Evolutionary conservation across 2,888 invertebrate genomes (phyloP).

Genomic region (Harpalus rubripes): DNA sequence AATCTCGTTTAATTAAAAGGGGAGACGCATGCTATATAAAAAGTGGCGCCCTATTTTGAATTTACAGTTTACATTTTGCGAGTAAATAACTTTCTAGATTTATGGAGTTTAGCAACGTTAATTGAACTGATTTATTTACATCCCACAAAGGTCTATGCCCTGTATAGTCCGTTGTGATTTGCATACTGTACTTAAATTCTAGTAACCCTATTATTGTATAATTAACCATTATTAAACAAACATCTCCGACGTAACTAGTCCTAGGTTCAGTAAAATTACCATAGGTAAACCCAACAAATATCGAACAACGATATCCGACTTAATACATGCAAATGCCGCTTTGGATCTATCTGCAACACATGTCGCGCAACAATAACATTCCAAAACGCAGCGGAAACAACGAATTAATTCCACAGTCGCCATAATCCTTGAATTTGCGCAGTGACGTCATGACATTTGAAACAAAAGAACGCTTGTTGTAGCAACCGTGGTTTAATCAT

Average conservation of each 20-base stretch:
- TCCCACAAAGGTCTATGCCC: neutral
- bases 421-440: conserved; percentile 43
- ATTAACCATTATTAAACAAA: conserved; percentile 43
- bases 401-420: conserved; percentile 41
- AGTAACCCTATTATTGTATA: conserved; percentile 16
- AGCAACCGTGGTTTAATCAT: conserved; percentile 46
- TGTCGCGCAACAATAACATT: conserved; percentile 19
- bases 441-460: conserved; percentile 33
- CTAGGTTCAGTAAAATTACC: conserved; percentile 12
- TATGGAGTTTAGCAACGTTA: neutral
- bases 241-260: conserved; percentile 10
- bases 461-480: conserved; percentile 43
- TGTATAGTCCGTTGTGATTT: neutral
- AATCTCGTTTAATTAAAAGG: too few relatives aligned
- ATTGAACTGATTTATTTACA: neutral
- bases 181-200: conserved; percentile 10
- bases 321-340: conserved; percentile 28
- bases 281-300: conserved; percentile 33
- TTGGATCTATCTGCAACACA: conserved; percentile 3
- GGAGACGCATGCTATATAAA: too few relatives aligned
- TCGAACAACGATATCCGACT: conserved; percentile 27
- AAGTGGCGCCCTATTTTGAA: neutral
- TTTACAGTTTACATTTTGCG: neutral
- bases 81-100: neutral
- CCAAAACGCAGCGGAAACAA: conserved; percentile 30